Base-by-base conservation (phyloP, 2,797 vertebrate species). In the Sebastes iracundus region DNA sequence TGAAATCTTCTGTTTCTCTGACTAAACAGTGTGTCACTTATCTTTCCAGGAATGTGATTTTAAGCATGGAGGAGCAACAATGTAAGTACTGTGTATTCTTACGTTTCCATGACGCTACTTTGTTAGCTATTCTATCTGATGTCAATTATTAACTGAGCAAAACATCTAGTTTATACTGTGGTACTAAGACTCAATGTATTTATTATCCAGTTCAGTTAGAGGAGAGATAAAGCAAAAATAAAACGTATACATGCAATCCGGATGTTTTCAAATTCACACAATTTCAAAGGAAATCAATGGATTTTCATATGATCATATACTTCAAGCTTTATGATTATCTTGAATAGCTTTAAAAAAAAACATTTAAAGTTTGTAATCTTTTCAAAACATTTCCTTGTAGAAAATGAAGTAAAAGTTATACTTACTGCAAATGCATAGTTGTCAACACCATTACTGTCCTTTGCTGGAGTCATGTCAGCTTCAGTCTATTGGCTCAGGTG, bases 351-450 rank as follows among this genome's bases (percentile, higher is more conserved):
- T 25, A 63, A 5, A 42, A 5, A 42, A 42, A 42, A 35, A 16
- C 2, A 22, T 27, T 4, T 8, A 4, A 67, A 55, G 5, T 10
- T 11, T 22, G 6, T 18, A 27, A 11, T 4, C 3, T 22, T 22
- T 55, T 78, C 7, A 58, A 68, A 63, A 53, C 18, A 42, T 32
- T 18, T 27, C 10, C 23, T 4, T 25, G 11, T 16, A 28, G 20
- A 55, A 49, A 30, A 60, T 60, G 3, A 18, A 46, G 0, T 9
- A 46, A 20, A 69, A 23, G 10, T 46, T 5, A 60, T 87, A 97
- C 97, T 98, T 89, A 98, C 97, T 83, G 92, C 42, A 77, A 97
- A 97, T 18, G 91, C 83, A 69, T 95, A 95, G 88, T 95, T 97
- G 68, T 96, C 94, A 13, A 96, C 87, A 25, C 94, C 95, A 9